Evolutionary conservation across 1,140 invertebrate genomes (phyloP), one percentile per base, ranked within the genome.

Genomic region (Pseudobourletiella spinata): DNA sequence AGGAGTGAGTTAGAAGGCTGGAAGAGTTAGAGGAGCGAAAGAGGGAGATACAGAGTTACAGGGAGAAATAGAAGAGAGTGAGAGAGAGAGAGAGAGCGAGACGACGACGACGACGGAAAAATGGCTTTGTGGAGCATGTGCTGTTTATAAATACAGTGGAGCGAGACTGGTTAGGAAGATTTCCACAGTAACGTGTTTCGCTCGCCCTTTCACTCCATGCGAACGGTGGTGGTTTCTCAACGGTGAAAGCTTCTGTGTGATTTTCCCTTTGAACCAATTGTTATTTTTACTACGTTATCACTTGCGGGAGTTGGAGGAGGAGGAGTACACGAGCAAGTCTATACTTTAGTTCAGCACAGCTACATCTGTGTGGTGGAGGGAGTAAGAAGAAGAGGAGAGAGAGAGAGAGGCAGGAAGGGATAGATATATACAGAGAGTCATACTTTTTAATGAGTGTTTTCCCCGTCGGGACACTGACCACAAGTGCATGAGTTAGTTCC

Each of bases 121-220:
- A 61, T 61, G 59, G 64, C 50, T 59, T 55, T 59, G 54, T 51
- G 61, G 65, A 67, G 65, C 65, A 67, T 67, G 65, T 48, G 65
- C 65, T 66, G 65, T 66, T 63, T 66, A 66, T 66, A 66, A 59
- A 66, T 60, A 63, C 52, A 63, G 26, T 32, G 43, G 50, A 61
- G 60, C 56, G 56, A n/a, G n/a, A 55, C 29, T 61, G 55, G 63
- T 61, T 58, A 43, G 52, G 39, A 39, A 55, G 50, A 59, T 30
- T 59, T 62, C 24, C 18, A 56, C 29, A 43, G 48, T 61, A 67
- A 63, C 65, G 61, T 63, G 61, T 57, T 63, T 55, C 51, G 46
- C 51, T 58, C 46, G 22, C 55, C 42, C 25, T 66, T 57, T 56
- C 50, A 54, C 55, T 58, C 59, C 39, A 59, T 50, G 58, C 63